Evolutionary conservation across 1,140 invertebrate species (phyloP).

Genomic region (Plectrocnemia conspersa): DNA sequence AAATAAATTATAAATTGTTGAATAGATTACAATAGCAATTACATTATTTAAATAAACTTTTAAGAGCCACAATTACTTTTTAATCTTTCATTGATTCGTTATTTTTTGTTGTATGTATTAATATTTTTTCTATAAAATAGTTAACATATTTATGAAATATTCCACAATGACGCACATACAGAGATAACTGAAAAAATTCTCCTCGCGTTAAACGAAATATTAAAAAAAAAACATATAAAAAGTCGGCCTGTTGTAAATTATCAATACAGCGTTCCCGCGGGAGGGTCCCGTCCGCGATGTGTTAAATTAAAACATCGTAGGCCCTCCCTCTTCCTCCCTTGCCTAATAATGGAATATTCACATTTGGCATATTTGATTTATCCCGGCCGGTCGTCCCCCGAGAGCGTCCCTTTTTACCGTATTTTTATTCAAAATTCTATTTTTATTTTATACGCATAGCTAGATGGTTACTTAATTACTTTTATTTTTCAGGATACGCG

Average conservation of each 20-base stretch:
- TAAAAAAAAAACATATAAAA: conserved; percentile 7
- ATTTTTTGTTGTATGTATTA: no score
- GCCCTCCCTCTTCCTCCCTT: background rate
- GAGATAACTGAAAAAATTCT: no score
- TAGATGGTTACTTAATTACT: background rate
- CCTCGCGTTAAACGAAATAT: conserved; percentile 24
- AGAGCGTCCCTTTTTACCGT: conserved; percentile 17
- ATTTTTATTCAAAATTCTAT: conserved; percentile 17
- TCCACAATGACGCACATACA: no score
- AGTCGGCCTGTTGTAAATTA: conserved; percentile 33
- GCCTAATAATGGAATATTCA: conserved; percentile 36
- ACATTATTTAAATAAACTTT: no score
- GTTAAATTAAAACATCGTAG: conserved; percentile 36
- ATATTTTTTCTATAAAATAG: no score
- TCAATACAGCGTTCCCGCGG: conserved; percentile 24
- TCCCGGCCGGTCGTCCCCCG: conserved; percentile 28
- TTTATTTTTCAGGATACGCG: conserved; percentile 60
- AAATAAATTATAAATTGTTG: no score
- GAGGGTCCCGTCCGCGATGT: conserved; percentile 24
- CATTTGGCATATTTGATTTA: conserved; percentile 37
- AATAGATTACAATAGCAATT: no score
- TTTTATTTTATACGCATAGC: conserved; percentile 16
- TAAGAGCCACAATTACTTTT: no score
- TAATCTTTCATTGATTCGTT: no score
- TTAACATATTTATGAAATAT: no score